Evolutionary conservation across 2,113 vertebrate species (phyloP), one percentile per base, ranked within the genome.

Genomic region (Sander lucioperca): DNA sequence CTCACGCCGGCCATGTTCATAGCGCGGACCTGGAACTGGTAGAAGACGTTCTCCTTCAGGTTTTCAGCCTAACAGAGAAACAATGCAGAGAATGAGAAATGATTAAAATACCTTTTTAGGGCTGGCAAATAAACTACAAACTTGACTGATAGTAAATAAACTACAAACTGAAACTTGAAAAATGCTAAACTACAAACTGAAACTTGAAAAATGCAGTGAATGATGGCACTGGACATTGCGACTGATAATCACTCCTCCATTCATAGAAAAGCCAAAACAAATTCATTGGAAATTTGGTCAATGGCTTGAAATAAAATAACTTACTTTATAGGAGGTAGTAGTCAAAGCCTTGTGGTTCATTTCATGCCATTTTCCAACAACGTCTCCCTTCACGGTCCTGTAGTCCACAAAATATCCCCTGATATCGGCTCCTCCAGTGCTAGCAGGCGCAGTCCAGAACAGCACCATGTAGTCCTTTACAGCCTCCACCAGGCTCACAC

Each of bases 321-420:
- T 91, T 89, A 98, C 98, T 95, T 97, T 98, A 90, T 97, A 99
- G 15, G 96, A 95, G 77, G 96, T 95, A 14, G 96, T 94, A 27
- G 94, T 96, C 67, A 99, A 11, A 5, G 97, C 95, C 91, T 98
- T 95, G 68, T 95, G 80, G 91, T 99, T 98, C 91, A 97, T 94
- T 91, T 99, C 98, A 76, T 95, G 96, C 98, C 98, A 99, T 79
- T 95, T 94, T 64, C 97, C 96, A 62, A 95, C 90, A 36, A 93
- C 89, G 8, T 89, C 95, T 50, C 93, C 95, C 74, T 96, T 93
- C 39, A 99, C 95, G 14, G 97, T 96, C 43, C 97, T 96, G 69
- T 97, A 98, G 94, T 98, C 97, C 85, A 99, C 96, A 1, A 97
- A 99, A 91, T 99, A 99, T 72, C 98, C 98, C 0, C 95, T 96